Percentiles rank a stretch among this genome's conserved stretches.
phyloP scores from a whole-genome alignment of 2,113 vertebrate genomes.

The Pterocles gutturalis region DNA sequence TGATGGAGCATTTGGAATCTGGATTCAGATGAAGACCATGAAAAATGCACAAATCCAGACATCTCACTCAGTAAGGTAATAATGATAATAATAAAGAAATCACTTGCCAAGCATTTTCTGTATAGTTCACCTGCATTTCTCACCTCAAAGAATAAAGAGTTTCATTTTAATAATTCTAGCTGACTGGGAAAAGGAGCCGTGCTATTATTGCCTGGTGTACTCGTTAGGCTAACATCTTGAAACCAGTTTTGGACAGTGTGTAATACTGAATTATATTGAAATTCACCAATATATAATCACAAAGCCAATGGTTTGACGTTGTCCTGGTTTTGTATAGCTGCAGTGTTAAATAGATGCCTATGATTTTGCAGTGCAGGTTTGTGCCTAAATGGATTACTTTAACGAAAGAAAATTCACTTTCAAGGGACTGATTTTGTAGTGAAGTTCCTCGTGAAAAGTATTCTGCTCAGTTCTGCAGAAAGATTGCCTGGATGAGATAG shows the following conservation, averaged over 20 bases:
- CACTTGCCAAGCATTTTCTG: background rate
- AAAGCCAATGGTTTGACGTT: background rate
- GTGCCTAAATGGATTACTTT: background rate
- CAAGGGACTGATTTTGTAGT: background rate
- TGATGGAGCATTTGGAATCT: slow-evolving; percentile 23
- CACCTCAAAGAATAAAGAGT: background rate
- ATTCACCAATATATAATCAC: background rate
- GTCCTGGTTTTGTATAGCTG: background rate
- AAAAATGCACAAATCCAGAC: slow-evolving; percentile 50
- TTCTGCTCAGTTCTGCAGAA: background rate
- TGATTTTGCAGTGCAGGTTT: background rate
- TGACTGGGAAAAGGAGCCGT: background rate
- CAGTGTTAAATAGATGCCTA: background rate
- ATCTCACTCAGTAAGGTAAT: slow-evolving; percentile 7
- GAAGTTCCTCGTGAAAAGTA: background rate
- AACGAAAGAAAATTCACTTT: background rate
- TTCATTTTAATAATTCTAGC: background rate
- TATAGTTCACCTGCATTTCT: background rate
- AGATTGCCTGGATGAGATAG: background rate
- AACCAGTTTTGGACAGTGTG: background rate
- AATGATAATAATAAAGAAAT: background rate
- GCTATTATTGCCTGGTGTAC: background rate
- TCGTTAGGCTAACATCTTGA: background rate
- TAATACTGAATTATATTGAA: background rate
- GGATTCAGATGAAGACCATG: slow-evolving; percentile 62